A percentile compares a stretch with the other conserved stretches of the same genome.
Evolutionary conservation across 2,113 vertebrate genomes (phyloP).

Genomic region (Pachypanchax playfairii): DNA sequence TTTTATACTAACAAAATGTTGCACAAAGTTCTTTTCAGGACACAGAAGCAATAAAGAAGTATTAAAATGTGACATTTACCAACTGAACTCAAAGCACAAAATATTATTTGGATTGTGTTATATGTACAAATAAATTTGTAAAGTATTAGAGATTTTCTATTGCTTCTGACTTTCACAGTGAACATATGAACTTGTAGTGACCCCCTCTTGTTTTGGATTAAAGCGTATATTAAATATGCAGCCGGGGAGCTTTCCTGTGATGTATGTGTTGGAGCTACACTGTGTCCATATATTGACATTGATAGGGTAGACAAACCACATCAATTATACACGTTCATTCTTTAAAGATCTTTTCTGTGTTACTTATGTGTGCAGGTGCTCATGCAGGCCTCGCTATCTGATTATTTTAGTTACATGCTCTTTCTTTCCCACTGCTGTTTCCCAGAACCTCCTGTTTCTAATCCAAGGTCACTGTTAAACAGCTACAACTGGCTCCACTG

Average conservation of each 20-base stretch:
- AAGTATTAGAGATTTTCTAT: conserved; percentile 17
- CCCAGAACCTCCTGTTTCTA: no score
- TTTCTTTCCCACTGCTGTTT: no score
- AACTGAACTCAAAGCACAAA: neutral
- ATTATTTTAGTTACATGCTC: no score
- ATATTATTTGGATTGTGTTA: neutral
- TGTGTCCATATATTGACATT: conserved; percentile 72
- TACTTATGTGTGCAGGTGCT: no score
- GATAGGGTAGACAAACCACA: no score
- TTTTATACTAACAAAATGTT: neutral
- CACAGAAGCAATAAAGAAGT: neutral
- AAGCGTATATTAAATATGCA: conserved; percentile 45
- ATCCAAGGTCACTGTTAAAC: no score
- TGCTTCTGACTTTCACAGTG: conserved; percentile 13
- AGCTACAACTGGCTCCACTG: no score
- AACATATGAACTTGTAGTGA: neutral
- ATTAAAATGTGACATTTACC: neutral
- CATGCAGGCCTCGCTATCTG: no score
- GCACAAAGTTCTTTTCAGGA: neutral
- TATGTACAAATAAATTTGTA: neutral
- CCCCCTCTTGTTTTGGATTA: conserved; percentile 19
- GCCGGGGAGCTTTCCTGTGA: conserved; percentile 54
- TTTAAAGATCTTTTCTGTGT: no score
- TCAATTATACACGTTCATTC: no score
- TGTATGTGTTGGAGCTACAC: conserved; percentile 54